Evolutionary conservation across 2,113 vertebrate species (phyloP), one percentile per base, ranked within the genome.

Genomic region (Periophthalmodon schlosseri): DNA sequence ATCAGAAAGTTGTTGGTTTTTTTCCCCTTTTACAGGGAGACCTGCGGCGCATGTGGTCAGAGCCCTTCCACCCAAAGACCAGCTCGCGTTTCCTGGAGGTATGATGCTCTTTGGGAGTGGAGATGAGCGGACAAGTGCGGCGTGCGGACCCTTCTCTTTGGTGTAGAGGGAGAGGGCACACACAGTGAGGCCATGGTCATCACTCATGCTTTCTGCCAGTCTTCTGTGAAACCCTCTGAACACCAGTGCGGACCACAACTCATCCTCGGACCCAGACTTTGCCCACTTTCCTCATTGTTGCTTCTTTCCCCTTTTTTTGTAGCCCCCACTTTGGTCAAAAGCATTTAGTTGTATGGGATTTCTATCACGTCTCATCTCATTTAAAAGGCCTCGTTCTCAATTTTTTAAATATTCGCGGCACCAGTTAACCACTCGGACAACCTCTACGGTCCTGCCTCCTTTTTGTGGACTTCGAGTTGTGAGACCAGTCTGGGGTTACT

Each of bases 41-140:
- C 92, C 93, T 99, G 83, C 95, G 98, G 71, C 95, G 98, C 92
- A 99, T 99, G 98, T 99, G 98, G 98, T 99, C 98, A 8, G 97
- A 99, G 92, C 98, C 98, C 18, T 99, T 99, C 93, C 97, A 99
- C 83, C 69, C 96, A 92, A 99, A 99, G 95, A 82, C 96, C 94
- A 96, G 91, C 93, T 95, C 98, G 69, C 96, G 97, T 28, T 99
- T 99, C 95, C 94, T 99, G 92, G 98, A 99, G 91, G 98, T 99
- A 99, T 99, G 98, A 99, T 98, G 95, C 92, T 88, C 86, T 81
- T 70, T 70, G 78, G 80, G 84, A 85, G 36, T 54, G 72, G 28
- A 58, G 64, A 78, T 77, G 86, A 83, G 83, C 70, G 78, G 88
- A 88, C 80, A 84, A 86, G 86, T 84, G 73, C 68, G 68, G 78